Percentiles rank a stretch among this genome's conserved stretches.
phyloP scores from a whole-genome alignment of 2,797 vertebrate genomes.

The Smutsia temminckii region DNA sequence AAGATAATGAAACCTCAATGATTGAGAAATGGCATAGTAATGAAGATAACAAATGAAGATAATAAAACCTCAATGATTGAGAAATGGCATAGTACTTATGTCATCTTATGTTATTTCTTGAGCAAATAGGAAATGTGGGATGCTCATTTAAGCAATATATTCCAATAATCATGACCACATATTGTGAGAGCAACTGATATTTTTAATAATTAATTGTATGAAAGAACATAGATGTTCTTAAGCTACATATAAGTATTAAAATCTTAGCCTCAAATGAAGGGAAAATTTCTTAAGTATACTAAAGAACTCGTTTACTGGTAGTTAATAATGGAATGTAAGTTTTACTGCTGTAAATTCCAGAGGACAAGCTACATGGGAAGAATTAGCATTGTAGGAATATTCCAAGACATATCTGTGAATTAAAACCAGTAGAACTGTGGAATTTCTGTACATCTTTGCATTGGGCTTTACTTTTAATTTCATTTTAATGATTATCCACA shows the following conservation, averaged over 20 bases:
- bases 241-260: not conserved
- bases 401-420: not conserved
- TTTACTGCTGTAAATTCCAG: not conserved
- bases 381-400: not conserved
- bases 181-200: not conserved
- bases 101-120: not conserved
- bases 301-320: not conserved
- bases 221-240: not conserved
- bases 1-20: not conserved
- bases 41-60: slow-evolving; percentile 12
- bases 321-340: not conserved
- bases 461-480: not conserved
- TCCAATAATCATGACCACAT: not conserved
- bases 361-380: not conserved
- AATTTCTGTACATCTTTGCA: not conserved
- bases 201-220: not conserved
- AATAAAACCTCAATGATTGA: not conserved
- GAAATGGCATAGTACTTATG: not conserved
- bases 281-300: not conserved
- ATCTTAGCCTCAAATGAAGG: not conserved
- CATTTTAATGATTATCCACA: not conserved
- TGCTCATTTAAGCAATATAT: not conserved
- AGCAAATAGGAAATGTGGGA: not conserved
- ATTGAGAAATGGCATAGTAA: not conserved
- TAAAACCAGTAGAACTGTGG: not conserved